These are phyloP conservation scores for Chrysemys picta DNA, from an alignment of 2,113 vertebrate genomes.

Conservation along the genomic window DNA sequence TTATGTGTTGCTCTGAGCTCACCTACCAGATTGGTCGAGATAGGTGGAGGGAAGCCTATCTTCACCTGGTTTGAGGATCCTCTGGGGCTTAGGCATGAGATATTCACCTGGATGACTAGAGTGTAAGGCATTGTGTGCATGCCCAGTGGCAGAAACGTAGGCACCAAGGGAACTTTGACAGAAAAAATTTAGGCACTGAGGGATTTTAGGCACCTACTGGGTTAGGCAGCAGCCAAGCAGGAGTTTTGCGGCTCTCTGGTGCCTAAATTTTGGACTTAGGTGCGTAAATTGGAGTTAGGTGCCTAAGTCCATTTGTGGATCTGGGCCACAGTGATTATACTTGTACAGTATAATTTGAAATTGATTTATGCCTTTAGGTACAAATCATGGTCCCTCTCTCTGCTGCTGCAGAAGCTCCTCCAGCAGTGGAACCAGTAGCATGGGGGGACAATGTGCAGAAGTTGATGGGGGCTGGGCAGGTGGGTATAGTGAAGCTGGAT, in stretches of 20 bases:
- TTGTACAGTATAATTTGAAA: background rate
- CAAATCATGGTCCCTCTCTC: background rate
- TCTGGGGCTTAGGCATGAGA: background rate
- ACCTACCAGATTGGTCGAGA: background rate
- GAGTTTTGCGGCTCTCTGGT: background rate
- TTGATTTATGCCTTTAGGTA: background rate
- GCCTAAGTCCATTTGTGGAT: background rate
- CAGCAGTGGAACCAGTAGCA: background rate
- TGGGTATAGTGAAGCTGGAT: background rate
- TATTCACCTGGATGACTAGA: background rate
- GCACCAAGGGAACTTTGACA: background rate
- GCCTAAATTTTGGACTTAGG: background rate
- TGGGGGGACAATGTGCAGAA: background rate
- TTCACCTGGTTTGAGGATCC: background rate
- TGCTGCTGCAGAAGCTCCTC: slow-evolving; percentile 8
- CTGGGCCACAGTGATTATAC: background rate
- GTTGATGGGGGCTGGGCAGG: background rate
- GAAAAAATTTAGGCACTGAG: background rate
- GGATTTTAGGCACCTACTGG: background rate
- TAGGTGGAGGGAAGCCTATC: background rate
- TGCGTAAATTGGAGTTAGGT: background rate
- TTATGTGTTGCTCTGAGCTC: background rate
- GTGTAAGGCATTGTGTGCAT: background rate
- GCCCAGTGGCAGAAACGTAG: background rate
- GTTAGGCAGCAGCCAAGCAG: background rate